Percentiles rank a stretch among this genome's conserved stretches.
Evolutionary conservation across 2,113 vertebrate species (phyloP).

Genomic region (Clinocottus analis): DNA sequence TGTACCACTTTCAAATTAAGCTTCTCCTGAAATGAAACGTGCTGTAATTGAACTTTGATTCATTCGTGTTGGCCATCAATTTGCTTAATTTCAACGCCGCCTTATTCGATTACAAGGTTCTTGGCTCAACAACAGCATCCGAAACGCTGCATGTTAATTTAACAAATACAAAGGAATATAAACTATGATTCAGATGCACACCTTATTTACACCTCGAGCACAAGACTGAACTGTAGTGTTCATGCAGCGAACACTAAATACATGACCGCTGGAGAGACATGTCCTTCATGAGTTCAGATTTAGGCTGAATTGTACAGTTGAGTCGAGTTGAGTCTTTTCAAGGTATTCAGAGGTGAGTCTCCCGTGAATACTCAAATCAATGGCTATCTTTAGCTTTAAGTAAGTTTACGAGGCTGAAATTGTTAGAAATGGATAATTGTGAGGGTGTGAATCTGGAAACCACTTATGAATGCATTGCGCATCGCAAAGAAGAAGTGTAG

Average conservation of each 20-base stretch:
- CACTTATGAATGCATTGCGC: neutral
- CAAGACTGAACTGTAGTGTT: neutral
- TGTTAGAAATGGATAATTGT: neutral
- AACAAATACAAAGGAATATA: neutral
- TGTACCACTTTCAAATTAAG: conserved; percentile 72
- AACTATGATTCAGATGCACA: neutral
- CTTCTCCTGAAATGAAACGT: conserved; percentile 68
- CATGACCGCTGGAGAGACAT: neutral
- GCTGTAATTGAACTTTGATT: conserved; percentile 77
- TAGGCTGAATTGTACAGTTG: neutral
- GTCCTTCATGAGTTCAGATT: neutral
- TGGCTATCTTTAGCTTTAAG: neutral
- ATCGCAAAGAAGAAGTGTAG: neutral
- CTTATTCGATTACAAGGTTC: conserved; percentile 67
- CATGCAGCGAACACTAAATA: neutral
- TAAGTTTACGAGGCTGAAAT: neutral
- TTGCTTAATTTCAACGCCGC: conserved; percentile 64
- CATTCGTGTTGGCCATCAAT: conserved; percentile 59
- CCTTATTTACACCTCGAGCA: neutral
- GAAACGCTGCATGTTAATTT: conserved; percentile 13
- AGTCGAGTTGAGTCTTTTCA: neutral
- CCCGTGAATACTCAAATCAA: neutral
- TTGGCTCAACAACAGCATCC: conserved; percentile 45
- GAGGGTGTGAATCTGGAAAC: neutral
- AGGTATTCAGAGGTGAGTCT: neutral